Base-by-base conservation (phyloP, 2,797 vertebrate species). In the Rhinophrynus dorsalis region DNA sequence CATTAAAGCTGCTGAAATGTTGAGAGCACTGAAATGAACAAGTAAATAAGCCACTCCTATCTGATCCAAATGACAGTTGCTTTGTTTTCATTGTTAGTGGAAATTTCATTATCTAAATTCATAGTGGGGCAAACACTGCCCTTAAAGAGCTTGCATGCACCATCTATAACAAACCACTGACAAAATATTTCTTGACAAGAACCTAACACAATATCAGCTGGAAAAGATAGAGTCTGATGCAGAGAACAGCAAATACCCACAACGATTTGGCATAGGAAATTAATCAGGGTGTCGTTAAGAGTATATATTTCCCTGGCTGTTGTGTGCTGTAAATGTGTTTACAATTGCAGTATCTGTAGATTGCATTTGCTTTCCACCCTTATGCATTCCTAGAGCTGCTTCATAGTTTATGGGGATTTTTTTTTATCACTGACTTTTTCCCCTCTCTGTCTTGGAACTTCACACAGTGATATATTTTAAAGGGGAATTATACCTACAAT, bases 111-210 rank as follows among this genome's bases (percentile, higher is more conserved):
- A 56, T 38, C 33, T 47, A 56, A 42, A 68, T 57, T 35, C 20
- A 62, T 54, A 45, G 57, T 62, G 27, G 48, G 58, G 35, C 48
- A 62, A 55, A n/a, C 35, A 55, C 20, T 42, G 17, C 23, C 55
- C 32, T 68, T 40, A 68, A 40, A 59, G 33, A 59, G 45, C 23
- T 27, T 26, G 9, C 13, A 62, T 37, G 15, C 24, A 13, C 2
- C 20, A 55, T 24, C 38, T n/a, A 51, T 54, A 23, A 62, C 37
- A 70, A 70, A 62, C 35, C 9, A 21, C 58, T 29, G 27, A 23
- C 20, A 45, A 50, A 62, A 61, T 70, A 62, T 24, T 61, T 60
- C 21, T 68, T 32, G 44, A 30, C 44, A 57, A 50, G 20, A 47
- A 5, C 15, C 52, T 37, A 47, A 10, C 21, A 37, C 30, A 44